These are phyloP conservation scores for Trissolcus japonicus DNA, from an alignment of 2,888 invertebrate species.

Conservation along the genomic window DNA sequence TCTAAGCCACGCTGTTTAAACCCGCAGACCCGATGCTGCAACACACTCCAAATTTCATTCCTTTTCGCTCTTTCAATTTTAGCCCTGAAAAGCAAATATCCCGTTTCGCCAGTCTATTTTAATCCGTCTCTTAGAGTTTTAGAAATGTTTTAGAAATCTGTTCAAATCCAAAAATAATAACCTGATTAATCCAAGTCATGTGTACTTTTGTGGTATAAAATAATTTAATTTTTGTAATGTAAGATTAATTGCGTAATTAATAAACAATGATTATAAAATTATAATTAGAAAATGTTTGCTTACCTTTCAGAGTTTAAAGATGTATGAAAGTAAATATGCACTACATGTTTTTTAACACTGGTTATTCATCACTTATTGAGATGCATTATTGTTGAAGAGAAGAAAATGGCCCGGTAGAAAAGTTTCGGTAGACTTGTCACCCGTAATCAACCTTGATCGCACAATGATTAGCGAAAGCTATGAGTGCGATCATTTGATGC, in stretches of 20 bases:
- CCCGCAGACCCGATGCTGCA: constrained; percentile 23
- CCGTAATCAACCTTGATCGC: constrained; percentile 43
- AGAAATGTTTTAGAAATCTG: no score
- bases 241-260: no score
- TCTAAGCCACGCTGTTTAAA: constrained; percentile 14
- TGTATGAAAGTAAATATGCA: background rate
- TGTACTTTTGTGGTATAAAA: no score
- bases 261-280: no score
- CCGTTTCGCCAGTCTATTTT: no score
- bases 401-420: constrained; percentile 4
- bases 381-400: background rate
- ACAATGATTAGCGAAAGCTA: constrained; percentile 58
- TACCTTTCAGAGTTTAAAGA: background rate
- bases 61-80: background rate
- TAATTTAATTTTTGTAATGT: no score
- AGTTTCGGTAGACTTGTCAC: constrained; percentile 1
- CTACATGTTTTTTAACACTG: background rate
- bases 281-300: background rate
- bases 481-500: constrained; percentile 40
- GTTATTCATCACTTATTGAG: background rate
- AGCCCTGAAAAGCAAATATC: background rate
- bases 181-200: no score
- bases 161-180: no score
- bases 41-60: no score
- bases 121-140: no score